Evolutionary conservation across 1,140 invertebrate genomes (phyloP), one percentile per base, ranked within the genome.

Genomic region (Drosophila varians): DNA sequence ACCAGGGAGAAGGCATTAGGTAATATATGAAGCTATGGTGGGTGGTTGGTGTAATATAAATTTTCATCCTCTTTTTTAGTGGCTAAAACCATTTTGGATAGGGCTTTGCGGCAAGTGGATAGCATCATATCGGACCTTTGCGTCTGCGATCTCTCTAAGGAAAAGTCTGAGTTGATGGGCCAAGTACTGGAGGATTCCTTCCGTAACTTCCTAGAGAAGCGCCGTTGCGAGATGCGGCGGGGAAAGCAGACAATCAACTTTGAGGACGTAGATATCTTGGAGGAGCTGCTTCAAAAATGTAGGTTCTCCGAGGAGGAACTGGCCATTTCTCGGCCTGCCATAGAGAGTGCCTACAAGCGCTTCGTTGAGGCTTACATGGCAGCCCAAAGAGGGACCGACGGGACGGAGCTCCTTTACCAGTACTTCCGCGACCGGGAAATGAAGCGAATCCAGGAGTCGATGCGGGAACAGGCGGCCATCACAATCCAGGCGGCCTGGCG

Each of bases 1-100:
- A 94, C 94, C 0, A 92, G 95, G n/a, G 95, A 95, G 9, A 91
- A 91, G 68, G 75, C 89, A 3, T 43, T 80, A 79, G 82, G 90
- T 91, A 21, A 68, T n/a, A 56, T 46, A 0, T 1, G 1, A n/a
- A n/a, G 11, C 34, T 7, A n/a, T n/a, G n/a, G n/a, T n/a, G n/a
- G n/a, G n/a, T n/a, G n/a, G n/a, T n/a, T n/a, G n/a, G n/a, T n/a
- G n/a, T n/a, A n/a, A n/a, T n/a, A n/a, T n/a, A 11, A 7, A 7
- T 7, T 31, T 7, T 6, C 28, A 11, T 31, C 28, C 1, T 38
- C 16, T 12, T 7, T 16, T 5, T 11, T 8, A 90, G 89, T 90
- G 36, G 89, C 89, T 16, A 88, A 80, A 18, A 68, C 48, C 36
- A 87, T 89, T 31, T 71, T 90, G 57, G 80, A 90, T 31, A 68